Evolutionary conservation across 2,113 vertebrate genomes (phyloP).

Genomic region (Phrynocephalus versicolor): DNA sequence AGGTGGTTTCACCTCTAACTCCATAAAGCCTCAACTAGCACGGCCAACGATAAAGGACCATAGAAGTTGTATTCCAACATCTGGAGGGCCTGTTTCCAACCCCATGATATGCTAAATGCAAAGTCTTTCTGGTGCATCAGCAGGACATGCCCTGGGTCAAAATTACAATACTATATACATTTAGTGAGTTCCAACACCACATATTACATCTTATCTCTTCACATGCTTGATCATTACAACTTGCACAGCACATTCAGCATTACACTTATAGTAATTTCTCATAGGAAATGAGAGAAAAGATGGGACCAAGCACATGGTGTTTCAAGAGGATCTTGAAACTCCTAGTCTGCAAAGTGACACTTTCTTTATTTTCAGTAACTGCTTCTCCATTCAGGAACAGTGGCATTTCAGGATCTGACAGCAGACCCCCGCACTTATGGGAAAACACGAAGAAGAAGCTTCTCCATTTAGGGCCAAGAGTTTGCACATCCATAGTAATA

Average conservation of each 20-base stretch:
- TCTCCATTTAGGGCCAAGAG: not conserved
- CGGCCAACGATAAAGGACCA: not conserved
- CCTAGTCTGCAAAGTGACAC: slow-evolving; percentile 5
- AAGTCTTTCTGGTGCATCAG: not conserved
- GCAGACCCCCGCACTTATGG: too few relatives aligned
- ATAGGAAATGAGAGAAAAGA: slow-evolving; percentile 10
- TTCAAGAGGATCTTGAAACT: slow-evolving; percentile 30
- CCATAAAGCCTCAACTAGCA: too few relatives aligned
- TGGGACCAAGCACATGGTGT: slow-evolving; percentile 26
- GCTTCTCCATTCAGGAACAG: slow-evolving; percentile 1
- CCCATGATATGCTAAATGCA: not conserved
- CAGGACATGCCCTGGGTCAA: not conserved
- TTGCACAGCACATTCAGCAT: not conserved
- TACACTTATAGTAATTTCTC: slow-evolving; percentile 12
- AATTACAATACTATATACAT: not conserved
- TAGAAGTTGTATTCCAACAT: not conserved
- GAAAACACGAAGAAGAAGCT: too few relatives aligned
- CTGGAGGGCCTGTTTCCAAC: not conserved
- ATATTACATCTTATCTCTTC: slow-evolving; percentile 2
- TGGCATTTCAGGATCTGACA: too few relatives aligned
- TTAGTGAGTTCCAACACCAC: not conserved
- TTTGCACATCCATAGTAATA: slow-evolving; percentile 27
- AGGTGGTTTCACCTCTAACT: too few relatives aligned
- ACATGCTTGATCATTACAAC: slow-evolving; percentile 25
- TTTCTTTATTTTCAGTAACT: slow-evolving; percentile 15